Percentiles rank a stretch among this genome's conserved stretches.
Evolutionary conservation across 2,888 invertebrate species (phyloP).

Genomic region (Apamea epomidion): DNA sequence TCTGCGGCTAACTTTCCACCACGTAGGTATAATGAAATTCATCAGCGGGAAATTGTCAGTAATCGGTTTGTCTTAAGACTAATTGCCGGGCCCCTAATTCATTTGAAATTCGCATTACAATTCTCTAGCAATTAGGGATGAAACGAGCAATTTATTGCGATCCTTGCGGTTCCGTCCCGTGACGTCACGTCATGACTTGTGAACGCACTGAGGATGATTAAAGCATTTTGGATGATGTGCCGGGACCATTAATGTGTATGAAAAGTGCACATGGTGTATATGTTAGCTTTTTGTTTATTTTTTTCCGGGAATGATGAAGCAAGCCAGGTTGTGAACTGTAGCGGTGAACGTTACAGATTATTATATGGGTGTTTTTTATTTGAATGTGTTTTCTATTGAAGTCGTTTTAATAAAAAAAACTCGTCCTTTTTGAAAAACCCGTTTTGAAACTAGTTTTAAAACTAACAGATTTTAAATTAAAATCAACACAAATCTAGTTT

Average conservation of each 20-base stretch:
- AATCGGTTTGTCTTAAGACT: constrained; percentile 76
- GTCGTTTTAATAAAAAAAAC: background rate
- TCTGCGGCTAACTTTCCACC: constrained; percentile 55
- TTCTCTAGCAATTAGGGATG: constrained; percentile 81
- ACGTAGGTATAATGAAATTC: constrained; percentile 67
- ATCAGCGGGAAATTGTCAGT: constrained; percentile 75
- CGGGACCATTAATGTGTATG: constrained; percentile 17
- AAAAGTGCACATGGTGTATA: constrained; percentile 42
- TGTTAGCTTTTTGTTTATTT: constrained; percentile 7
- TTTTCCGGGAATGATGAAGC: background rate
- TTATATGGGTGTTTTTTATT: background rate
- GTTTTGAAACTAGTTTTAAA: constrained; percentile 15
- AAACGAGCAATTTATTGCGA: constrained; percentile 82
- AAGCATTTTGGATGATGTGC: constrained; percentile 53
- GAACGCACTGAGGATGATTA: constrained; percentile 42
- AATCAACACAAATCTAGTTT: background rate
- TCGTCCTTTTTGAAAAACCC: background rate
- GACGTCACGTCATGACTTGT: constrained; percentile 24
- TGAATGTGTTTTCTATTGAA: background rate
- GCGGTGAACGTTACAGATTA: background rate
- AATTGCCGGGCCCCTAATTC: constrained; percentile 78
- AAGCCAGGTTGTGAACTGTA: background rate
- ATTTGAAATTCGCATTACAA: constrained; percentile 79
- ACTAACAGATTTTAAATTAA: constrained; percentile 18
- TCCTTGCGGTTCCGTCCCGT: constrained; percentile 56